phyloP scores from a whole-genome alignment of 2,797 vertebrate species.

The Sebastes iracundus region DNA sequence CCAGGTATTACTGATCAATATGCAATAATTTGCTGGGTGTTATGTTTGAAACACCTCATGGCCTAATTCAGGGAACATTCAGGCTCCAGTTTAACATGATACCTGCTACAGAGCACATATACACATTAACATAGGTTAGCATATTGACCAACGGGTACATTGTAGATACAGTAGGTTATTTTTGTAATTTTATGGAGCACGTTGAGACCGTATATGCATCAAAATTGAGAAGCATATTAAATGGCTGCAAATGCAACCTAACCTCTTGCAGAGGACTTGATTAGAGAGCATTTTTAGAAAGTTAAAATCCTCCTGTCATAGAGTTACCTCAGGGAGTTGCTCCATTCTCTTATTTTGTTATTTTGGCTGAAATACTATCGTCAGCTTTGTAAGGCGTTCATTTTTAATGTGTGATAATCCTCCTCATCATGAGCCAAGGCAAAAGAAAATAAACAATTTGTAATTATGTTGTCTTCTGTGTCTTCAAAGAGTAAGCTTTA shows the following conservation, averaged over 20 bases:
- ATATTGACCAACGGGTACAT: not conserved
- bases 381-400: not conserved
- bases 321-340: not conserved
- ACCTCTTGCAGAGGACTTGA: not conserved
- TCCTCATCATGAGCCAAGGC: not conserved
- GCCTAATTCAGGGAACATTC: not conserved
- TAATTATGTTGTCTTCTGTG: not conserved
- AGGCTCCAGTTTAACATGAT: not conserved
- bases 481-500: not conserved
- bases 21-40: not conserved
- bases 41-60: not conserved
- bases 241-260: not conserved
- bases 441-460: not conserved
- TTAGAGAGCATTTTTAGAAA: not conserved
- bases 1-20: not conserved
- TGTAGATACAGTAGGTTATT: not conserved
- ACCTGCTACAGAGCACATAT: not conserved
- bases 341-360: constrained; percentile 10
- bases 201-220: not conserved
- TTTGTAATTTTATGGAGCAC: not conserved
- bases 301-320: not conserved
- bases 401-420: not conserved
- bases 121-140: not conserved
- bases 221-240: not conserved
- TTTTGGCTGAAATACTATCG: not conserved